A percentile compares a stretch with the other conserved stretches of the same genome.
These are phyloP conservation scores for Eilema sororculum DNA, from an alignment of 2,888 invertebrate species.

Conservation along the genomic window DNA sequence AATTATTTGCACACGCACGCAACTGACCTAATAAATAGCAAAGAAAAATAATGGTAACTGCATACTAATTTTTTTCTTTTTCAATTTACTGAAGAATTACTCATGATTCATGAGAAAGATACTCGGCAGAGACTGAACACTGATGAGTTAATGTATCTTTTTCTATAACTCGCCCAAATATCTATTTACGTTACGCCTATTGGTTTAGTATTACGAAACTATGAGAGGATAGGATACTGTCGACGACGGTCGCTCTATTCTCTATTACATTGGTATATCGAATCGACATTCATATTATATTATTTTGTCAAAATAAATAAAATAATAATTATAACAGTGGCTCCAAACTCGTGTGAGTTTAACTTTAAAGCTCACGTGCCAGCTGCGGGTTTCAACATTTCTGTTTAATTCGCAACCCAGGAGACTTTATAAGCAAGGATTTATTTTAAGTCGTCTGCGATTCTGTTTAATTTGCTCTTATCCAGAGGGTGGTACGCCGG, in stretches of 20 bases:
- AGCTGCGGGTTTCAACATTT: slow-evolving; percentile 21
- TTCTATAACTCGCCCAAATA: not conserved
- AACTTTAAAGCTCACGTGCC: slow-evolving; percentile 6
- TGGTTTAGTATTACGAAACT: not conserved
- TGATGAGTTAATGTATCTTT: too few relatives aligned
- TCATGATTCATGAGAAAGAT: too few relatives aligned
- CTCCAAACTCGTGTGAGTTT: not conserved
- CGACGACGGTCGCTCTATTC: not conserved
- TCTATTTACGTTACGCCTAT: not conserved
- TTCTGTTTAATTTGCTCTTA: slow-evolving; percentile 64
- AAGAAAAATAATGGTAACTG: too few relatives aligned
- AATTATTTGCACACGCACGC: too few relatives aligned
- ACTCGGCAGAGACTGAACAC: too few relatives aligned
- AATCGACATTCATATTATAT: not conserved
- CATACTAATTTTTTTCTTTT: too few relatives aligned
- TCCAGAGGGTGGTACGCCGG: slow-evolving; percentile 69
- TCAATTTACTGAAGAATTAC: too few relatives aligned
- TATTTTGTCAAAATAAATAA: not conserved
- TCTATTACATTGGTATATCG: not conserved
- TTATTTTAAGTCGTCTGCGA: slow-evolving; percentile 54
- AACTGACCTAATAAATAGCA: too few relatives aligned
- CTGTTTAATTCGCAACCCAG: slow-evolving; percentile 33
- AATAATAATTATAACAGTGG: not conserved
- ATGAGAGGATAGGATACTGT: not conserved
- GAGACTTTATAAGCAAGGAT: slow-evolving; percentile 49